Base-by-base conservation (phyloP, 2,113 vertebrate species). In the Festucalex cinctus region DNA sequence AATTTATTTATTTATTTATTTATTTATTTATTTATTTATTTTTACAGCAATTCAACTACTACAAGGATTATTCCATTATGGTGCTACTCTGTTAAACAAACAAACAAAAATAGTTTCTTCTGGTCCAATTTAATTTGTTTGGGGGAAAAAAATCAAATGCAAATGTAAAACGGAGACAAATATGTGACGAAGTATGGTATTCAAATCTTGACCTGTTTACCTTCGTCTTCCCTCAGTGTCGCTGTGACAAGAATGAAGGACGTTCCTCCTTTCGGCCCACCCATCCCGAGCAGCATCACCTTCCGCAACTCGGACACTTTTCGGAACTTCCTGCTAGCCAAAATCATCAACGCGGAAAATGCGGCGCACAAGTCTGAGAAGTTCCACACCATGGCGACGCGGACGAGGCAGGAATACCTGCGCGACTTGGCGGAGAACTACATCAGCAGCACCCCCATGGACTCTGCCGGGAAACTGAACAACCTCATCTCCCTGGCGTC, bases 191-290 rank as follows among this genome's bases (percentile, higher is more conserved):
- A 6, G 36, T 13, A 41, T 22, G 36, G 13, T 61, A 41, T 17
- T 41, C 6, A 57, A n/a, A 24, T 60, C 8, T 56, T 68, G 5
- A 54, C 32, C 4, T 63, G 4, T 36, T 7, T 43, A 0, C 20
- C 26, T 13, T 1, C 2, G 16, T 44, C 32, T 32, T n/a, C 20
- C 60, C 63, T 14, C 76, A 96, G 97, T 13, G 94, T 96, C 75
- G 96, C 96, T 1, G 96, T 98, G 80, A 97, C 95, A 0, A 91
- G 97, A 57, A 98, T 97, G 93, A 97, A 98, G 83, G 97, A 98
- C 0, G 96, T 96, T 1, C 97, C 97, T 0, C 90, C 93, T 0
- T 98, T 98, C 0, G 97, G 97, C 0, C 97, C 97, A 0, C 93
- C 96, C 3, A 92, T 98, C 59, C 95, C 95, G 0, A 91, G 65